Evolutionary conservation across 2,797 vertebrate species (phyloP).

Genomic region (Cynopterus sphinx): DNA sequence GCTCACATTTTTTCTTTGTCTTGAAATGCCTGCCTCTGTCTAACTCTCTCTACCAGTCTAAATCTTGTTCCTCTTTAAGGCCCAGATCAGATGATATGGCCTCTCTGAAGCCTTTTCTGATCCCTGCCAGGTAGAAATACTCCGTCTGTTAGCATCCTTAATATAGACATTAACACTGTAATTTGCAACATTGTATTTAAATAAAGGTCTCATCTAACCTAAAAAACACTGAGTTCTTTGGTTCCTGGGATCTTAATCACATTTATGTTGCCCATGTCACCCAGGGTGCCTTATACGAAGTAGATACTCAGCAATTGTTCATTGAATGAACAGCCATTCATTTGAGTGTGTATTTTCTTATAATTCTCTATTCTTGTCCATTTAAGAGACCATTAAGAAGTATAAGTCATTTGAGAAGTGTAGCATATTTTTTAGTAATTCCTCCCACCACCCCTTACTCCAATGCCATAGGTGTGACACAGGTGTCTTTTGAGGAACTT

Average conservation of each 20-base stretch:
- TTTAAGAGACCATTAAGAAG: not conserved
- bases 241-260: not conserved
- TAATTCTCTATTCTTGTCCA: conserved; percentile 15
- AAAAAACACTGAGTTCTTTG: not conserved
- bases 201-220: not conserved
- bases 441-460: not conserved
- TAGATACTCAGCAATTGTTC: not conserved
- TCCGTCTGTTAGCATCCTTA: not conserved
- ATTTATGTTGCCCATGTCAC: not conserved
- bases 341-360: not conserved
- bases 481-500: conserved; percentile 52
- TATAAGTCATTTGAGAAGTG: not conserved
- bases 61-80: not conserved
- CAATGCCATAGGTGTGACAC: not conserved
- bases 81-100: not conserved
- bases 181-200: not conserved
- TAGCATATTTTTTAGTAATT: not conserved
- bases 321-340: conserved; percentile 13
- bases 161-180: not conserved
- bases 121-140: not conserved
- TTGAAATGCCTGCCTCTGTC: not conserved
- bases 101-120: not conserved
- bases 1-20: not conserved
- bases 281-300: not conserved
- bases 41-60: not conserved